Base-by-base conservation (phyloP, 2,113 vertebrate species). In the Axis porcinus region DNA sequence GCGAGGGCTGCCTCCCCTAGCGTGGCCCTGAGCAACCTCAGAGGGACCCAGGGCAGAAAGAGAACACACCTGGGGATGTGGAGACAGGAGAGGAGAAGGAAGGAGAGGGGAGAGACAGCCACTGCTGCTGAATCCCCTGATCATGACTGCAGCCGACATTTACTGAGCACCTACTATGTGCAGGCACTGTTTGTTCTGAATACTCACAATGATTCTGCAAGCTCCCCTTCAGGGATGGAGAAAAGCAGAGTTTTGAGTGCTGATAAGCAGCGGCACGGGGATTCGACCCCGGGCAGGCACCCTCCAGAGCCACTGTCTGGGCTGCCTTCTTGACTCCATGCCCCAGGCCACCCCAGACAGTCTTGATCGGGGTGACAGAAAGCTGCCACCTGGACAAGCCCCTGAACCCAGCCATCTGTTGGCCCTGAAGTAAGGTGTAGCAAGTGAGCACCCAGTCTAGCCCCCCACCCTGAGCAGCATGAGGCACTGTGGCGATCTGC, bases 61-160 rank as follows among this genome's bases (percentile, higher is more conserved):
- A 62, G 86, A 52, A 28, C 28, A 13, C 12, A 5, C 14, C 4
- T 4, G 30, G 60, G 67, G 40, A 11, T 5, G 5, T 1, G 12
- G 30, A 83, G 27, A 40, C 8, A 16, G 52, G 33, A 74, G 52
- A 16, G 19, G 7, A 28, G 45, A 43, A 54, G 45, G 19, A 40
- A 45, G 11, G 25, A 1, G 15, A 27, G 2, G 7, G n/a, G 7
- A 21, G 16, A 16, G 55, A 25, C 2, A 40, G 50, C 36, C 54
- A 13, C 2, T 30, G 54, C 11, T 36, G 14, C 47, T 7, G 67
- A 27, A 40, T n/a, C 12, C 52, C 92, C 86, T 1, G 1, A 60
- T 30, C 0, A 0, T 1, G 16, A 6, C 0, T 19, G 9, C 60
- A n/a, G 81, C 81, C 21, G n/a, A 11, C 4, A 7, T 2, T 33